These are phyloP conservation scores for Poeciliopsis turrubarensis DNA, from an alignment of 2,113 vertebrate species.

Conservation along the genomic window DNA sequence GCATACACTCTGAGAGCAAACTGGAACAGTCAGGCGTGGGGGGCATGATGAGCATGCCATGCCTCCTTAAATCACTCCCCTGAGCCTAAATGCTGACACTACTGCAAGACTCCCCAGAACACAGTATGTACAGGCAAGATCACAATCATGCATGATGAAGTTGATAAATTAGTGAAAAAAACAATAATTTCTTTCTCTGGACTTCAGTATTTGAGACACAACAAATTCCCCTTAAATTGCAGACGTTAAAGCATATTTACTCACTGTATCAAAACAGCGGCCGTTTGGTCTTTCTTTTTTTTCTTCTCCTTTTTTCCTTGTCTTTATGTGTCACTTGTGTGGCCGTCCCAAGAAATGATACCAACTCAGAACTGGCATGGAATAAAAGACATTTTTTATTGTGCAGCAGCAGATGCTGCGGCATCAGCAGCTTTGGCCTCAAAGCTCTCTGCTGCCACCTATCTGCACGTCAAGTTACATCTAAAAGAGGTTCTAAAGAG, in stretches of 20 bases:
- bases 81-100: conserved; percentile 73
- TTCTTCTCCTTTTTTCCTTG: background rate
- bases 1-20: conserved; percentile 65
- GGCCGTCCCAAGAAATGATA: conserved; percentile 51
- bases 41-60: conserved; percentile 61
- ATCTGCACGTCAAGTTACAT: conserved; percentile 76
- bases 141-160: background rate
- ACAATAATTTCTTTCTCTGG: background rate
- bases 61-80: conserved; percentile 78
- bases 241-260: conserved; percentile 24
- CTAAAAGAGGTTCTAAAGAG: background rate
- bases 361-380: conserved; percentile 58
- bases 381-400: conserved; percentile 70
- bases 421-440: conserved; percentile 39
- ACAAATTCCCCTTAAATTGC: background rate
- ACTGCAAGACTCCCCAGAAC: conserved; percentile 44
- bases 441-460: conserved; percentile 97
- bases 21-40: conserved; percentile 63
- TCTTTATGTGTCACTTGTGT: conserved; percentile 10
- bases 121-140: conserved; percentile 57
- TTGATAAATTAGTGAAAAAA: background rate
- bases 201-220: background rate
- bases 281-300: conserved; percentile 8
- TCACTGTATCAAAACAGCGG: conserved; percentile 29
- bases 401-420: conserved; percentile 49